Evolutionary conservation across 2,888 invertebrate genomes (phyloP), one percentile per base, ranked within the genome.

Genomic region (Drosophila anomalata): DNA sequence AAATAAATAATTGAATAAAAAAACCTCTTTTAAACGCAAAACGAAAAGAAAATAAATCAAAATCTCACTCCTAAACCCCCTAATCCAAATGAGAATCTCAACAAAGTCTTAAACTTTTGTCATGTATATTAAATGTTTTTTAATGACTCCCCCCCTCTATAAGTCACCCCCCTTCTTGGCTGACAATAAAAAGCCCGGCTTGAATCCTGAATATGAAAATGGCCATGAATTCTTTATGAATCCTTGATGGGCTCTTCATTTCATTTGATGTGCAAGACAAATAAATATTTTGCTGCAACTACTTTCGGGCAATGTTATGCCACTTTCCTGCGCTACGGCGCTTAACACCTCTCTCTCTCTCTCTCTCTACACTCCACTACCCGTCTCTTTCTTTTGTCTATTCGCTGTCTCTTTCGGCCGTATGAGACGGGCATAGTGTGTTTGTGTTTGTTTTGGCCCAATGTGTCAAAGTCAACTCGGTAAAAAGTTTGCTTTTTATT

Each of bases 381-480:
- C 29, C 39, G 12, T 44, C 26, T 31, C 48, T 36, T 0, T 48
- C 6, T 3, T n/a, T 20, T n/a, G 31, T 42, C 41, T n/a, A 14
- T n/a, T 6, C 3, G n/a, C 12, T 6, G 8, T 17, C n/a, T 3
- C 36, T 46, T 22, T 22, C 14, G 8, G 26, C 24, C 1, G 24
- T 24, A 24, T 6, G 24, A 6, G 24, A 6, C 24, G 5, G 26
- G 26, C 26, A 29, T 36, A 2, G n/a, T 22, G 7, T 22, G 33
- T 31, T 33, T 29, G 33, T 77, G 77, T 85, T 83, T 82, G 80
- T 78, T 74, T 83, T 86, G 78, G 83, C 70, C 82, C 86, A 82
- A 82, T 82, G 86, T 82, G 82, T 82, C 82, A 82, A 82, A 86
- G 81, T 86, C 81, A 82, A 83, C 73, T 86, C 79, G 80, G 80